Evolutionary conservation across 2,888 invertebrate genomes (phyloP).

Genomic region (Tipula vernalis): DNA sequence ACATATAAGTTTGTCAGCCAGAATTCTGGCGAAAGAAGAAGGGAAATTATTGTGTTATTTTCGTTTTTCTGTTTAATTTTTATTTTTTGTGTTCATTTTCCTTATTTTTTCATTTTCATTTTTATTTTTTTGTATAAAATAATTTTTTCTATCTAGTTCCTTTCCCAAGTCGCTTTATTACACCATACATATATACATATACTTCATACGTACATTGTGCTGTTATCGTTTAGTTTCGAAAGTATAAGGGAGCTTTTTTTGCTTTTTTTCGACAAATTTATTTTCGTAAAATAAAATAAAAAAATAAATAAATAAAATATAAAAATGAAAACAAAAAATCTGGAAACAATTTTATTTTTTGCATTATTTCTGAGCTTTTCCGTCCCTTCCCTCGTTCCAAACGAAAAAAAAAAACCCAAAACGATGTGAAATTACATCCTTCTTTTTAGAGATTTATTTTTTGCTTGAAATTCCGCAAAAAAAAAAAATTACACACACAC

Average conservation of each 20-base stretch:
- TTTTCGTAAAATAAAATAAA: background rate
- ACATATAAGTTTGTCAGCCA: background rate
- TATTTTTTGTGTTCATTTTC: background rate
- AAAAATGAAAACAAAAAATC: background rate
- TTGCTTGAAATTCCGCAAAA: background rate
- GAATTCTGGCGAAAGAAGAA: background rate
- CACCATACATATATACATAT: too few relatives aligned
- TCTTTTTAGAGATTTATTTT: background rate
- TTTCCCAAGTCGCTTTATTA: background rate
- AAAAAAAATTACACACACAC: background rate
- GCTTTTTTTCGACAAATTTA: background rate
- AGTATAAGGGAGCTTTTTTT: background rate
- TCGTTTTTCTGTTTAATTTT: background rate
- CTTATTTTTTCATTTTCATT: background rate
- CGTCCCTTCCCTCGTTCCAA: background rate
- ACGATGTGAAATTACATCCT: background rate
- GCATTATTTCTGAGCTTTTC: background rate
- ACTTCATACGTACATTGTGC: background rate
- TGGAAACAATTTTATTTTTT: background rate
- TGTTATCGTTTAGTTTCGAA: background rate
- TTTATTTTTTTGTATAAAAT: background rate
- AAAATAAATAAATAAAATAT: background rate
- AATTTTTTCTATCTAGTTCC: background rate
- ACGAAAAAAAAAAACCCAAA: background rate
- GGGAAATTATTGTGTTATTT: background rate